phyloP scores from a whole-genome alignment of 1,140 invertebrate species.

The Varroa destructor region DNA sequence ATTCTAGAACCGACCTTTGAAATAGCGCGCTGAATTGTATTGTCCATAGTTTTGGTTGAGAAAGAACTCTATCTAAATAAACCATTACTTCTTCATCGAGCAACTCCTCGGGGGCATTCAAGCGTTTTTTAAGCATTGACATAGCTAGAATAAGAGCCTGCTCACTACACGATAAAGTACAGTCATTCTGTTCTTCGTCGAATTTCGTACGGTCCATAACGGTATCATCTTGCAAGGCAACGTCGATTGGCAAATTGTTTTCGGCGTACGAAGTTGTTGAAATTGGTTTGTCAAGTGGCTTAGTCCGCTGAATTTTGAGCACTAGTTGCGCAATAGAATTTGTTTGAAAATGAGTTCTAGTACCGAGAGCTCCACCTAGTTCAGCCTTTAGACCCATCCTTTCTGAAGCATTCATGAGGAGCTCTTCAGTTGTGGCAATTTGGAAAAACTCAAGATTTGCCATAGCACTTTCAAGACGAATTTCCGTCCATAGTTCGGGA shows the following conservation, averaged over 20 bases:
- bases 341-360: slow-evolving; percentile 73
- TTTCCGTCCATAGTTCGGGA: slow-evolving; percentile 43
- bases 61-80: slow-evolving; percentile 46
- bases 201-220: slow-evolving; percentile 63
- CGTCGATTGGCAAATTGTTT: slow-evolving; percentile 40
- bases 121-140: slow-evolving; percentile 51
- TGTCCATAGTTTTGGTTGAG: slow-evolving; percentile 46
- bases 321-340: slow-evolving; percentile 64
- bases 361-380: slow-evolving; percentile 60
- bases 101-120: slow-evolving; percentile 61
- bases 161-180: slow-evolving; percentile 53
- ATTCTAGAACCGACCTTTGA: slow-evolving; percentile 61
- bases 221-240: slow-evolving; percentile 67
- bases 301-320: slow-evolving; percentile 48
- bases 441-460: slow-evolving; percentile 60
- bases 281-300: slow-evolving; percentile 36
- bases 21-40: slow-evolving; percentile 54
- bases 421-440: slow-evolving; percentile 52
- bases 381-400: slow-evolving; percentile 52
- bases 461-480: slow-evolving; percentile 59
- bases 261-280: slow-evolving; percentile 38
- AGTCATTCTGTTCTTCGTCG: slow-evolving; percentile 46
- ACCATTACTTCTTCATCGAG: slow-evolving; percentile 62
- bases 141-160: slow-evolving; percentile 60
- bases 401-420: slow-evolving; percentile 50